Conservation (phyloP, 2,888 invertebrate species). For the Mythimna albipuncta region DNA sequence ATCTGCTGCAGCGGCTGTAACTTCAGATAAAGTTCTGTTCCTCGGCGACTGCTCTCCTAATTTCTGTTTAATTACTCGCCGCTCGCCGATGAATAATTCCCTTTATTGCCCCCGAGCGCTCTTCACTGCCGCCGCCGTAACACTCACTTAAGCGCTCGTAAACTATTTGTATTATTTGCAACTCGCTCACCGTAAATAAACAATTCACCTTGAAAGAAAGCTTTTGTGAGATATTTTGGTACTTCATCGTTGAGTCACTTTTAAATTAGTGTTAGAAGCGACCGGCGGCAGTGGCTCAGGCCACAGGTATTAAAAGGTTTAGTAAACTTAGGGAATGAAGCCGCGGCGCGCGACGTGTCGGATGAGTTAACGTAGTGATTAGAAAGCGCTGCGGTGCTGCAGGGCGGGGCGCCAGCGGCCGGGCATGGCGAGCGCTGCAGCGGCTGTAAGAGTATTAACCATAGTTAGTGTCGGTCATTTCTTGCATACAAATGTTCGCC, state of each 20-base stretch:
- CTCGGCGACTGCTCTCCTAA: slow-evolving; percentile 48
- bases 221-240: neutral
- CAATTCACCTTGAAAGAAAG: slow-evolving; percentile 31
- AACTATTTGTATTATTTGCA: slow-evolving; percentile 59
- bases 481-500: slow-evolving; percentile 1
- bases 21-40: slow-evolving; percentile 42
- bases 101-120: slow-evolving; percentile 39
- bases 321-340: slow-evolving; percentile 31
- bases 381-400: slow-evolving; percentile 34
- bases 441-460: slow-evolving; percentile 5
- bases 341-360: slow-evolving; percentile 12
- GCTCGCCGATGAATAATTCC: slow-evolving; percentile 59
- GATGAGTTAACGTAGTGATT: slow-evolving; percentile 12
- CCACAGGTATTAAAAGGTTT: slow-evolving; percentile 13
- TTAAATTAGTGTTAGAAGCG: neutral
- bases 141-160: slow-evolving; percentile 53
- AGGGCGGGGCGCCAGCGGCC: neutral
- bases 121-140: slow-evolving; percentile 28
- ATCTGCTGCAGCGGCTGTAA: slow-evolving; percentile 53
- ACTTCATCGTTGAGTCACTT: neutral
- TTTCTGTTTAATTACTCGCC: slow-evolving; percentile 62
- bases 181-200: slow-evolving; percentile 22
- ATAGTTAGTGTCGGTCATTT: slow-evolving; percentile 17
- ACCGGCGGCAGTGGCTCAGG: neutral
- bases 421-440: slow-evolving; percentile 2